Conservation (phyloP, 2,113 vertebrate species). For the Xenopus borealis region DNA sequence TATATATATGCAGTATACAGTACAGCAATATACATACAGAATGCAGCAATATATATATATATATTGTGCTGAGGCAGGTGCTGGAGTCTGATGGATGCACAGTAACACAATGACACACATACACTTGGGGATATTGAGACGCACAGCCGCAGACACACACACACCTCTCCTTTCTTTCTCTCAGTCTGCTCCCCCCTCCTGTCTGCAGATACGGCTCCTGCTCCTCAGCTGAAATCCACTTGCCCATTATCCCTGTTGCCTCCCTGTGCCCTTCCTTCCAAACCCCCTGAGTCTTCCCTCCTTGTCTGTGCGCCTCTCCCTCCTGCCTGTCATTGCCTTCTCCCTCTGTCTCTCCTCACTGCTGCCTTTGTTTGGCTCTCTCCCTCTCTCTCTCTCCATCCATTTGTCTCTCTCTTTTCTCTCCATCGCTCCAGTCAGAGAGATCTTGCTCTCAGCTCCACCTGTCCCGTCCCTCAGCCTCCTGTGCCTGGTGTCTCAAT, state of each 20-base stretch:
- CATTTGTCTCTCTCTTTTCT: neutral
- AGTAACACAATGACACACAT: neutral
- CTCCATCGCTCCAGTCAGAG: no score
- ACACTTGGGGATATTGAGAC: neutral
- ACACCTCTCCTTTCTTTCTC: constrained; percentile 6
- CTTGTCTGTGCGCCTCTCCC: neutral
- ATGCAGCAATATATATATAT: no score
- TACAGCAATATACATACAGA: no score
- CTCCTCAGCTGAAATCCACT: neutral
- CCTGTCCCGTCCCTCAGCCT: no score
- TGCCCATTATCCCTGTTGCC: neutral
- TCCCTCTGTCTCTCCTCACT: neutral
- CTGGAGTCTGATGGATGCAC: no score
- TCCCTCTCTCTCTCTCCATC: neutral
- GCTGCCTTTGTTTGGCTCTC: neutral
- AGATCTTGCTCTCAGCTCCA: no score
- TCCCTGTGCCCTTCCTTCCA: neutral
- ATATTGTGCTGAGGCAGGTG: no score
- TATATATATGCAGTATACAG: no score
- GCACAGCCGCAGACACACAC: constrained; percentile 21
- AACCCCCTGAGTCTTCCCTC: neutral
- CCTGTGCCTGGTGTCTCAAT: neutral
- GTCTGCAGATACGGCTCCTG: constrained; percentile 23
- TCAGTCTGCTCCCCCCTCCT: constrained; percentile 29
- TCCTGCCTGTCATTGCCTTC: neutral